Conservation (phyloP, 2,797 vertebrate species). For the Manis pentadactyla region DNA sequence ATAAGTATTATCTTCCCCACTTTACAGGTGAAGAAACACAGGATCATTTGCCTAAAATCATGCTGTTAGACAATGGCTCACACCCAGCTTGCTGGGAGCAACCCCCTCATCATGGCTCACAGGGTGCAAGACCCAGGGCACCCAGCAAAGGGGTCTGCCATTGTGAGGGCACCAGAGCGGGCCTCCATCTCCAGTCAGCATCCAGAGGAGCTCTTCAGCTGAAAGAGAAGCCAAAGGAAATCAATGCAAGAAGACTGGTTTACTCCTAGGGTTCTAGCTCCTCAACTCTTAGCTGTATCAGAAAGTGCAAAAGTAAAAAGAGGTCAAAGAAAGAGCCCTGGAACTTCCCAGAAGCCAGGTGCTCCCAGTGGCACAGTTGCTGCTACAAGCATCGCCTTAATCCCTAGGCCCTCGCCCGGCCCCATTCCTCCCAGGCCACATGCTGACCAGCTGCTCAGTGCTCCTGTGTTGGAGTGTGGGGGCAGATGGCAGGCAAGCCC, state of each 20-base stretch:
- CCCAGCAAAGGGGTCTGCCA: background rate
- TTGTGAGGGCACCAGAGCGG: background rate
- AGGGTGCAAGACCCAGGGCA: fast-evolving
- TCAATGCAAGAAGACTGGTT: background rate
- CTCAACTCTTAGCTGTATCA: background rate
- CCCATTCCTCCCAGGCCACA: constrained; percentile 58
- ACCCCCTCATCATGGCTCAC: background rate
- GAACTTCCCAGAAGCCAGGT: constrained; percentile 66
- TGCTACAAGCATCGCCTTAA: constrained; percentile 50
- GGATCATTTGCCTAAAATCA: background rate
- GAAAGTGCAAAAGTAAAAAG: background rate
- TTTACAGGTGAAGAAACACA: background rate
- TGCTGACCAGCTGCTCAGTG: constrained; percentile 66
- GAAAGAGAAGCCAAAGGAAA: background rate
- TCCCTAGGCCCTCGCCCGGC: constrained; percentile 44
- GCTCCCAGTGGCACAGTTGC: constrained; percentile 67
- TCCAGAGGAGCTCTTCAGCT: background rate
- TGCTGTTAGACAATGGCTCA: background rate
- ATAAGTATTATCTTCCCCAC: background rate
- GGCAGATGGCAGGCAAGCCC: constrained; percentile 32
- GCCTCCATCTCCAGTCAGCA: background rate
- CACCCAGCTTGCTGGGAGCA: background rate
- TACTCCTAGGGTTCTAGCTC: background rate
- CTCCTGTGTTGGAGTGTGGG: background rate
- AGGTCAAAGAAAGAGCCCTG: background rate